A percentile compares a stretch with the other conserved stretches of the same genome.
phyloP scores from a whole-genome alignment of 2,113 vertebrate species.

The Haliaeetus leucogaster region DNA sequence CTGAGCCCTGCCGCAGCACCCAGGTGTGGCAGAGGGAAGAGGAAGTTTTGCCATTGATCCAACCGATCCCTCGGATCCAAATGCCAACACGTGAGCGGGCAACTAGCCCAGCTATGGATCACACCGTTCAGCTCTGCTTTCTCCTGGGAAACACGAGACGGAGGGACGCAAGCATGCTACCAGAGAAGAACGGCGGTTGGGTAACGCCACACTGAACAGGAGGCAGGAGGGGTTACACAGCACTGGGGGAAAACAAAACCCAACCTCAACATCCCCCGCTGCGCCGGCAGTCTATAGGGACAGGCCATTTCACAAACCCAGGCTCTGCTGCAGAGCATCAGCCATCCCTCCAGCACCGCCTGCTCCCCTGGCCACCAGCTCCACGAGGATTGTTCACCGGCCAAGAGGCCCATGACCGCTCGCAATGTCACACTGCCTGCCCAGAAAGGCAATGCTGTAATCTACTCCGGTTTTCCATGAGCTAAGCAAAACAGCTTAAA shows the following conservation, averaged over 20 bases:
- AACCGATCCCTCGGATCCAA: not conserved
- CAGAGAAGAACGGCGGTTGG: not conserved
- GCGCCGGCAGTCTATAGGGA: not conserved
- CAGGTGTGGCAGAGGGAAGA: not conserved
- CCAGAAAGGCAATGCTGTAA: conserved; percentile 52
- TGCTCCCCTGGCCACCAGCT: not conserved
- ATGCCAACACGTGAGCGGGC: not conserved
- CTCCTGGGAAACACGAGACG: not conserved
- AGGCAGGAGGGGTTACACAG: not conserved
- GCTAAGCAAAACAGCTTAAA: conserved; percentile 26
- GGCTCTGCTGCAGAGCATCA: not conserved
- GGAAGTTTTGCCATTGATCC: not conserved
- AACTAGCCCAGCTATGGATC: not conserved
- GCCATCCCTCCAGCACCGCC: not conserved
- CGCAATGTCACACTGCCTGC: not conserved
- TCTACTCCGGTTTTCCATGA: conserved; percentile 46
- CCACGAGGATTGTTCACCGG: not conserved
- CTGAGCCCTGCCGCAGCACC: not conserved
- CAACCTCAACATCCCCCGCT: not conserved
- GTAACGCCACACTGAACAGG: not conserved
- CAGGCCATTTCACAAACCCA: not conserved
- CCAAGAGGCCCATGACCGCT: not conserved
- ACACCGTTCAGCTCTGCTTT: not conserved
- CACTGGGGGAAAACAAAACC: not conserved
- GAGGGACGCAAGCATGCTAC: not conserved